Base-by-base conservation (phyloP, 2,888 invertebrate genomes). In the Pristionchus mayeri region DNA sequence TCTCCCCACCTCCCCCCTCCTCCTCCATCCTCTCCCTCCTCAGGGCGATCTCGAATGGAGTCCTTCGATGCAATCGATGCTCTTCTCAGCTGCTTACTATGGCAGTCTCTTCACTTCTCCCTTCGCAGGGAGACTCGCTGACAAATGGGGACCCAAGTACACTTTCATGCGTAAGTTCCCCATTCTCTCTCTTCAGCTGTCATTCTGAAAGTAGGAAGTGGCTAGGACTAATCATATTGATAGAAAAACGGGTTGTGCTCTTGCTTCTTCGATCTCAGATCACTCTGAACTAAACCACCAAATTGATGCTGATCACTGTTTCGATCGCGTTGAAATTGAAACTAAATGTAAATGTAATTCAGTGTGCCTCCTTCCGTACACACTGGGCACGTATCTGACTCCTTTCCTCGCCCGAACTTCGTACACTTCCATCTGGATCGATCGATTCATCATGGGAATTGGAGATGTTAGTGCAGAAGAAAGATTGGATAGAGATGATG, bases 21-120 rank as follows among this genome's bases (percentile, higher is more conserved):
- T n/a, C n/a, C n/a, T n/a, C n/a, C n/a, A n/a, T n/a, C n/a, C n/a
- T n/a, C n/a, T n/a, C n/a, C n/a, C n/a, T n/a, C n/a, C n/a, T 54
- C 44, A 81, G 81, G 81, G 81, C 7, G 50, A 44, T 40, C 81
- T 81, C 60, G 81, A 57, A 40, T 81, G 81, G 81, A 81, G n/a
- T 37, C 40, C 81, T 6, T 57, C 81, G 11, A 81, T 81, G 81
- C 81, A 81, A 63, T 81, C 81, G 44, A 81, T 81, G 81, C 63
- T 81, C 16, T 81, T 81, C 81, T 57, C 81, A 9, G 81, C 81
- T 24, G 50, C 57, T 9, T 81, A 50, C 81, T 81, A 63, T 37
- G 81, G 81, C 60, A 81, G 81, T 48, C 63, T 81, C 24, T 50
- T 81, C 48, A 81, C 81, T 24, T 40, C 60, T n/a, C 57, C 63